A percentile compares a stretch with the other conserved stretches of the same genome.
phyloP scores from a whole-genome alignment of 2,888 invertebrate genomes.

The Conomelus anceps region DNA sequence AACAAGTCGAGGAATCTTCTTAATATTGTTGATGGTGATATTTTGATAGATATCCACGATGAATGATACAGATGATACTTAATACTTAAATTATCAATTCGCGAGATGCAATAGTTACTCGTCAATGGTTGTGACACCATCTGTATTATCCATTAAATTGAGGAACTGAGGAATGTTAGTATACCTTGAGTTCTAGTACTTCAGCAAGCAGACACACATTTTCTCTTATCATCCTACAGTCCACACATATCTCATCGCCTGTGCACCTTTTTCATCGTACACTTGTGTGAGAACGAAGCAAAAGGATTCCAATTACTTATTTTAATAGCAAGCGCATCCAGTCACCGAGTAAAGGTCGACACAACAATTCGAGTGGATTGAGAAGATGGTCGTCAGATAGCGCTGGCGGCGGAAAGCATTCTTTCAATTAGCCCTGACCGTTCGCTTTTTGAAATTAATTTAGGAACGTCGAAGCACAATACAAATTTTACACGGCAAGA shows the following conservation, averaged over 20 bases:
- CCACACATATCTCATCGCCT: too few species aligned
- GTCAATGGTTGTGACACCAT: too few species aligned
- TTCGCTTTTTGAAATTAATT: slow-evolving; percentile 4
- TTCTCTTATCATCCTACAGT: background rate
- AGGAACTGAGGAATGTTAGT: too few species aligned
- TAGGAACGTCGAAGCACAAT: slow-evolving; percentile 12
- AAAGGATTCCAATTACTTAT: background rate
- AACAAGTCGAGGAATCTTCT: too few species aligned
- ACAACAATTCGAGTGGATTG: background rate
- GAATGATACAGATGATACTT: too few species aligned
- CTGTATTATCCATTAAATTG: too few species aligned
- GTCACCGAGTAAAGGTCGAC: background rate
- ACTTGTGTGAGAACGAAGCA: background rate
- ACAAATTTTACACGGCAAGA: background rate
- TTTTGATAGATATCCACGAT: too few species aligned
- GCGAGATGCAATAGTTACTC: too few species aligned
- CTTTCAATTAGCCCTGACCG: slow-evolving; percentile 11
- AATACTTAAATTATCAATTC: too few species aligned
- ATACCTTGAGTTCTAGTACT: too few species aligned
- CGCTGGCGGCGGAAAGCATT: background rate
- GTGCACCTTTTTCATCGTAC: background rate
- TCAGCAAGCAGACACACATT: background rate
- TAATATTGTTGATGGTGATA: too few species aligned
- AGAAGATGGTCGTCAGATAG: background rate
- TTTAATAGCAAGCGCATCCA: background rate